Conservation (phyloP, 1,140 invertebrate species). For the Rhynchophorus ferrugineus region DNA sequence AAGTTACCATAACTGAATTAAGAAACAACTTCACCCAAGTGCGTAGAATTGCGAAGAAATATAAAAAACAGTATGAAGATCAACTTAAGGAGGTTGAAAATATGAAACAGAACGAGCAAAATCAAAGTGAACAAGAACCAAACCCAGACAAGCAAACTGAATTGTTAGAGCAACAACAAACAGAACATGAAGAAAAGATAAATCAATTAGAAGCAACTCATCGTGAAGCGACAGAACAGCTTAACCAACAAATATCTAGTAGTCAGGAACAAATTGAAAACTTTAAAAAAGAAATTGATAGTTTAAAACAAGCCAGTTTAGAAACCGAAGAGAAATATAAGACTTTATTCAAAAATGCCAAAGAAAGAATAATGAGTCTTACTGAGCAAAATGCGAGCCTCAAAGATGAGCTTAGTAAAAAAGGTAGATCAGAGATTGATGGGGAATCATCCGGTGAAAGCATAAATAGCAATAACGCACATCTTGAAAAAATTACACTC, state of each 20-base stretch:
- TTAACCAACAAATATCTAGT: constrained; percentile 51
- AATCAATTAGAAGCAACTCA: constrained; percentile 41
- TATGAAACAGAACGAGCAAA: constrained; percentile 42
- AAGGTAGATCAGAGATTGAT: constrained; percentile 45
- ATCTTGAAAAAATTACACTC: constrained; percentile 27
- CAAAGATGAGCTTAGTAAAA: constrained; percentile 48
- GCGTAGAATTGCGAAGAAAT: constrained; percentile 85
- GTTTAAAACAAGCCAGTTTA: constrained; percentile 52
- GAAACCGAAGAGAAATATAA: constrained; percentile 69
- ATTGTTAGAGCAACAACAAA: constrained; percentile 46
- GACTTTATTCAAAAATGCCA: constrained; percentile 61
- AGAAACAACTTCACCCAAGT: constrained; percentile 75
- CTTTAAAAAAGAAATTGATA: constrained; percentile 62
- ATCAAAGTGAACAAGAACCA: constrained; percentile 25
- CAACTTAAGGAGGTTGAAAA: constrained; percentile 55
- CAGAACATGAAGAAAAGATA: constrained; percentile 43
- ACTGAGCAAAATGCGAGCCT: constrained; percentile 58
- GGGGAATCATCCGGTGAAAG: constrained; percentile 21
- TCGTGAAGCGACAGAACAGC: constrained; percentile 50
- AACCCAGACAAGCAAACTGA: constrained; percentile 41
- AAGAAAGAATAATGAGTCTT: constrained; percentile 60
- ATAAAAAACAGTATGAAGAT: constrained; percentile 81
- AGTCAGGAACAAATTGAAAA: constrained; percentile 55
- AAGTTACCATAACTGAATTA: constrained; percentile 61
- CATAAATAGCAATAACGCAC: constrained; percentile 20